Conservation (phyloP, 1,140 invertebrate genomes). For the Hypothenemus hampei region DNA sequence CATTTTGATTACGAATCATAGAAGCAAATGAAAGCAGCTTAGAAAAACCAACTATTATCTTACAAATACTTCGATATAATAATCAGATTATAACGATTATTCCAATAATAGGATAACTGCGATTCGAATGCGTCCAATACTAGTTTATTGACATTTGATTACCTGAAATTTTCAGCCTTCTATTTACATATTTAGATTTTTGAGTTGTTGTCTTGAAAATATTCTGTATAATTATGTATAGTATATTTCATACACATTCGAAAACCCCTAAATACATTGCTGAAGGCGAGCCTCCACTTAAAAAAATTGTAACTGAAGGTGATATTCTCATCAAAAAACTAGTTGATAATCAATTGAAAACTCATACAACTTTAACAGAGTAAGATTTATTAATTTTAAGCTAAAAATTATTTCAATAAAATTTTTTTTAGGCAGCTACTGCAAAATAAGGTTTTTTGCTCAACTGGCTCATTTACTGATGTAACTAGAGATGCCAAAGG, state of each 20-base stretch:
- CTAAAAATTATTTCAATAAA: not conserved
- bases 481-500: slow-evolving; percentile 32
- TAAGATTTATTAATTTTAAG: slow-evolving; percentile 26
- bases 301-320: slow-evolving; percentile 34
- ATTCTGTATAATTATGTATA: too few species aligned
- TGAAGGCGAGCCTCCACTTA: slow-evolving; percentile 33
- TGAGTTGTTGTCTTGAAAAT: too few species aligned
- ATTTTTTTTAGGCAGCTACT: not conserved
- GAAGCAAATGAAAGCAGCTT: too few species aligned
- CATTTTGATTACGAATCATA: too few species aligned
- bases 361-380: slow-evolving; percentile 33
- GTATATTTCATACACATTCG: slow-evolving; percentile 20
- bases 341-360: slow-evolving; percentile 36
- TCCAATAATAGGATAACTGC: too few species aligned
- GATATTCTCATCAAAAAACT: slow-evolving; percentile 39
- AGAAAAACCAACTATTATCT: too few species aligned
- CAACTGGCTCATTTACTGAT: slow-evolving; percentile 28
- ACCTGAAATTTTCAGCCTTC: too few species aligned
- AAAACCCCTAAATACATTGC: slow-evolving; percentile 1
- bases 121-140: too few species aligned
- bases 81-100: too few species aligned
- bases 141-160: too few species aligned
- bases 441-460: slow-evolving; percentile 25
- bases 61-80: too few species aligned
- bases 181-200: too few species aligned